These are phyloP conservation scores for Bolborhynchus lineola DNA, from an alignment of 2,113 vertebrate species.

Conservation along the genomic window DNA sequence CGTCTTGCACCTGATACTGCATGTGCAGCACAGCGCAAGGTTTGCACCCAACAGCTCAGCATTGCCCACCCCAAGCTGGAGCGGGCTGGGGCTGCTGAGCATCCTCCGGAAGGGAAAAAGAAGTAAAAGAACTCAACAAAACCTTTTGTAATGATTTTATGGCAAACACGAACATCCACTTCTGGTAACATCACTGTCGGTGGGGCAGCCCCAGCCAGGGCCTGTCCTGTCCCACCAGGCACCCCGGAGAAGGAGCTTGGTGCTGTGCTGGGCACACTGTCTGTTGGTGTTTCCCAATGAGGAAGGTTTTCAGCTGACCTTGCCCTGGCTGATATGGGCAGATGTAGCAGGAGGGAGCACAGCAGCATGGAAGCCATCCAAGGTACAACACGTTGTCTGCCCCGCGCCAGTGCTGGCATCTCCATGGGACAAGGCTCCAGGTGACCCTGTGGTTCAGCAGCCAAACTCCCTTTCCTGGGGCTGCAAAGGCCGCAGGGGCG, in stretches of 20 bases:
- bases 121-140: background rate
- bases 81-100: background rate
- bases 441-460: fast-evolving
- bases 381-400: background rate
- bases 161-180: background rate
- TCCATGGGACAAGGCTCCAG: background rate
- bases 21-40: background rate
- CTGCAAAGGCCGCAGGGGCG: background rate
- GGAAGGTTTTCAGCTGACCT: background rate
- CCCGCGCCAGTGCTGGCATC: fast-evolving
- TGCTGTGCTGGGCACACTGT: background rate
- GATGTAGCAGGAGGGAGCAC: background rate
- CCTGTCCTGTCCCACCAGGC: background rate
- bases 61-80: no score
- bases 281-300: background rate
- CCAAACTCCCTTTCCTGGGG: background rate
- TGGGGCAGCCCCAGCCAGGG: background rate
- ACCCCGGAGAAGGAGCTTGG: background rate
- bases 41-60: background rate
- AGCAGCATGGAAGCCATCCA: background rate
- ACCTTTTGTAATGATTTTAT: background rate
- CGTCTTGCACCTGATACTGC: background rate
- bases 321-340: background rate
- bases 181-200: fast-evolving
- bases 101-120: background rate